Evolutionary conservation across 2,888 invertebrate species (phyloP), one percentile per base, ranked within the genome.

Genomic region (Coleophora deauratella): DNA sequence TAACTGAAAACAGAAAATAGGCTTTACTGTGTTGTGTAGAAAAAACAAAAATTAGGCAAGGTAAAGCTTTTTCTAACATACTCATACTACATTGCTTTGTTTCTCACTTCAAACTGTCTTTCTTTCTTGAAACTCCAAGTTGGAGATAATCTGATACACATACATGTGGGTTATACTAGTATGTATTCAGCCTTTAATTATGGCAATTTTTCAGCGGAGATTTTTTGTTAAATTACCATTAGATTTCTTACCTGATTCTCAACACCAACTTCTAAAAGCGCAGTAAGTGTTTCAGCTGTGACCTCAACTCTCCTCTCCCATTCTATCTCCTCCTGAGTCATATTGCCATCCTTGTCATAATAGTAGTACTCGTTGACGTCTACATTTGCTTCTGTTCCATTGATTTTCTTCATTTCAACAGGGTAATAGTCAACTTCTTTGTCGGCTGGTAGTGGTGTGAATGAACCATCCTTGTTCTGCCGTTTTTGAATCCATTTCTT

Each of bases 401-500:
- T 84, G 3, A 51, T 32, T 47, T 72, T 75, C 38, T 70, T 70
- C 27, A 82, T 63, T 44, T 82, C 79, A 9, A 80, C 71, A 1
- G 81, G 79, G 54, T 80, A 84, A 46, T 85, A 80, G 57, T 85
- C 80, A 0, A 87, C 80, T 69, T 88, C 88, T 45, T 88, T 79
- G 47, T 90, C 90, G 15, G 88, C 88, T 28, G 87, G 76, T 41
- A 89, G 60, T 3, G 89, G 88, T 31, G 84, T 79, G 54, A 90
- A 90, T 1, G 89, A 87, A 1, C 90, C 90, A 50, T 90, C 90
- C 11, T 74, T 54, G 43, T 87, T 87, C 58, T 90, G 90, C 35
- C 89, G 72, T 1, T 72, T 64, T 57, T 89, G 89, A 6, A 91
- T 86, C 90, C 90, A 90, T 43, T 85, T 82, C 48, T 89, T 90